Evolutionary conservation across 2,113 vertebrate genomes (phyloP).

Genomic region (Triplophysa dalaica): DNA sequence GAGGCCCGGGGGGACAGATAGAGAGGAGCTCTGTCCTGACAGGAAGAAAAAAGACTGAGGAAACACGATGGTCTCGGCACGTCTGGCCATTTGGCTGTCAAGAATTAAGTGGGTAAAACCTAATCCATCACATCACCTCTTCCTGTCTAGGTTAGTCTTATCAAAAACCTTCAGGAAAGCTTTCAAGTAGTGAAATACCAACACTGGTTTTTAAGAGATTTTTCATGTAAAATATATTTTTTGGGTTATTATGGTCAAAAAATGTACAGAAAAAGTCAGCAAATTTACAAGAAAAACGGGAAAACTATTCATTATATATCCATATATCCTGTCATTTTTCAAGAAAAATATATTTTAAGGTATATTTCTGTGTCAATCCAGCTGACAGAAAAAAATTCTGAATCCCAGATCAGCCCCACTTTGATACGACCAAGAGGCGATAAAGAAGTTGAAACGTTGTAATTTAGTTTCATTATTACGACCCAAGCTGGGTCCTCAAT

Average conservation of each 20-base stretch:
- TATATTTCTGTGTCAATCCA: too few species aligned
- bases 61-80: constrained; percentile 43
- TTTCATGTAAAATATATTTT: too few species aligned
- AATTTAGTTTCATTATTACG: not conserved
- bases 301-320: too few species aligned
- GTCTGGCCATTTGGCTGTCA: constrained; percentile 74
- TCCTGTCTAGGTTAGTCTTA: not conserved
- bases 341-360: too few species aligned
- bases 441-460: not conserved
- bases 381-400: too few species aligned
- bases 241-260: too few species aligned
- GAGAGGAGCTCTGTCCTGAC: constrained; percentile 34
- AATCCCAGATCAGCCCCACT: not conserved
- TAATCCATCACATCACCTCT: constrained; percentile 57
- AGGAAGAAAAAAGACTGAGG: constrained; percentile 24
- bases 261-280: not conserved
- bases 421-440: not conserved
- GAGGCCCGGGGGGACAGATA: constrained; percentile 49
- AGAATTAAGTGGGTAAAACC: constrained; percentile 58
- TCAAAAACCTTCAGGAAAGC: not conserved
- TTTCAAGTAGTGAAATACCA: not conserved
- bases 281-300: too few species aligned
- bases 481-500: too few species aligned
- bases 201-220: not conserved
- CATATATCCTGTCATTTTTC: too few species aligned